Base-by-base conservation (phyloP, 2,113 vertebrate genomes). In the Nerophis lumbriciformis region DNA sequence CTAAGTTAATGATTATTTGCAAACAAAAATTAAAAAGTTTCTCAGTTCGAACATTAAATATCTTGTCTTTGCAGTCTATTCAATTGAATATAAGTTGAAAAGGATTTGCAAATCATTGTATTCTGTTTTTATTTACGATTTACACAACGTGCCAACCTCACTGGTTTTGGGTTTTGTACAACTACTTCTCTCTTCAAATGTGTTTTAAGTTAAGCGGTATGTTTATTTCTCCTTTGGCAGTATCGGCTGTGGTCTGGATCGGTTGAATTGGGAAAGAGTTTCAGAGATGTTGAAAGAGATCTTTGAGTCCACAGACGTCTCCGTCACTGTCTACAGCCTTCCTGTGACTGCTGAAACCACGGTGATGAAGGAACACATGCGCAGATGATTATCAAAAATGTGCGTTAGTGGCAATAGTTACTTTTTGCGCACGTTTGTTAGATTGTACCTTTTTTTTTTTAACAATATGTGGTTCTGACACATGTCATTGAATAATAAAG, bases 211-310 rank as follows among this genome's bases (percentile, higher is more conserved):
- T 54, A 5, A 38, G 4, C 6, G 1, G 2, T 12, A 8, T 47
- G 12, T 57, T 53, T 28, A 42, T 57, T 2, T 72, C 44, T 56
- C 28, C 67, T 69, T 0, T 71, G 48, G 67, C 87, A 98, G 96
- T 64, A 98, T 98, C 68, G 96, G 95, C 13, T 98, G 96, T 83
- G 96, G 96, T 55, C 91, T 98, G 37, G 95, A 98, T 15, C 60
- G 87, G 19, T 87, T 98, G 80, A 72, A 84, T 6, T 98, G 96
- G 95, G 68, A 66, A 6, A 83, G 76, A 59, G 96, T 98, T 74
- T 92, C 91, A 13, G 81, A 78, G 13, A 94, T 95, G 19, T 91
- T 98, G 16, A 87, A 92, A 50, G 86, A 94, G 11, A 87, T 95
- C 53, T 98, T 97, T 85, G 84, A 90, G 52, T 71, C 81, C 76